Evolutionary conservation across 2,113 vertebrate species (phyloP).

Genomic region (Reinhardtius hippoglossoides): DNA sequence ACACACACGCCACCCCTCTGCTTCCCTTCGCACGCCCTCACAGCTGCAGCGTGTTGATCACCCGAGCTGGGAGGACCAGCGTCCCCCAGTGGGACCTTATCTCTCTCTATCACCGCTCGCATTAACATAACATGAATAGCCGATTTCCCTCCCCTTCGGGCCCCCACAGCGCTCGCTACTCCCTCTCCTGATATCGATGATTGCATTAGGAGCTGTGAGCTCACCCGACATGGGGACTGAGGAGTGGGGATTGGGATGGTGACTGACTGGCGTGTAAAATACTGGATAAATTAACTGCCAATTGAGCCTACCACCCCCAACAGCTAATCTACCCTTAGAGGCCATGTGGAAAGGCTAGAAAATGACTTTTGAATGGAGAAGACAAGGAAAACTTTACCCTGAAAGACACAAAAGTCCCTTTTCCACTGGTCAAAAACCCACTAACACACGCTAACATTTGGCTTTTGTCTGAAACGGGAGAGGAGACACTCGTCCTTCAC

Average conservation of each 20-base stretch:
- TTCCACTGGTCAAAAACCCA: too few relatives aligned
- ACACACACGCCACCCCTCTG: conserved; percentile 8
- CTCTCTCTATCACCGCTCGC: conserved; percentile 62
- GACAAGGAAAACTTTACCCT: neutral
- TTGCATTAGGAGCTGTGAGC: conserved; percentile 43
- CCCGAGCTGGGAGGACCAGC: conserved; percentile 30
- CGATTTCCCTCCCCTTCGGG: conserved; percentile 54
- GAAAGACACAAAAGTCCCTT: neutral
- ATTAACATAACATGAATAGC: conserved; percentile 78
- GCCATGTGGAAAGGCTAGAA: neutral
- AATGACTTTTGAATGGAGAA: neutral
- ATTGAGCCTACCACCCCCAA: neutral
- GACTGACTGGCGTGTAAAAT: conserved; percentile 32
- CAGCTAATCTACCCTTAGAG: neutral
- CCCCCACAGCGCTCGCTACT: conserved; percentile 17
- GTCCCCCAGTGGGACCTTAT: conserved; percentile 64
- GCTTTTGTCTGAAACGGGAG: too few relatives aligned
- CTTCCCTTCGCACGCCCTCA: conserved; percentile 11
- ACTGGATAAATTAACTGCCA: conserved; percentile 38
- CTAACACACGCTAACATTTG: too few relatives aligned
- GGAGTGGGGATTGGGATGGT: neutral
- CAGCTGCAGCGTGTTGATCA: conserved; percentile 69
- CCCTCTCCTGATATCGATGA: conserved; percentile 62
- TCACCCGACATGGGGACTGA: neutral
- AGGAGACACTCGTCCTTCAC: too few relatives aligned